Base-by-base conservation (phyloP, 92 coral and sea anemone genomes). In the Desmophyllum pertusum region DNA sequence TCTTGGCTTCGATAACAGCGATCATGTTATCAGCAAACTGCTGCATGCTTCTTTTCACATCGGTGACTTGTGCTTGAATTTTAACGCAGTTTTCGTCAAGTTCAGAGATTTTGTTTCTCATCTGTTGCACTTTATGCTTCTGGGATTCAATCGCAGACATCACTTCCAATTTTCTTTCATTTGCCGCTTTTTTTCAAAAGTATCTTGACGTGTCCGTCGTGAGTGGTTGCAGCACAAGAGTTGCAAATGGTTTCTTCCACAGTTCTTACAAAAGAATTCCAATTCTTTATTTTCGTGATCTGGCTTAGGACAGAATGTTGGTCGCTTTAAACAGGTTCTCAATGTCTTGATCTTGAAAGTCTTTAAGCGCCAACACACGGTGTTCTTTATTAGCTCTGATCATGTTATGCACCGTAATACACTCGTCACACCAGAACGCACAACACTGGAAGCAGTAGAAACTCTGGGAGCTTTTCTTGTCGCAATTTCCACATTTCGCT, bases 331-430 rank as follows among this genome's bases (percentile, higher is more conserved):
- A 17, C 10, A 67, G 43, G 3, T 67, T 43, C n/a, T 38, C 42
- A 6, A 67, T 67, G 73, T 67, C 73, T 67, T 67, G 73, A 67
- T 67, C 73, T 17, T 67, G 25, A 38, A 67, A 67, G 73, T 67
- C 73, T 37, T 67, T 33, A 8, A 67, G 42, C 25, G 73, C 73
- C 45, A 67, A 37, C 42, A 67, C 73, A 7, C 73, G 43, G 73
- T 67, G 73, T 4, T 37, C 73, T 67, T 17, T 67, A 17, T 67
- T 36, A 37, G 42, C 45, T 37, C 45, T 25, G 45, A 67, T 37
- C 18, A 67, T 67, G 67, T 62, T 62, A 15, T 62, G 67, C 37
- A 5, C 67, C 4, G 67, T 25, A 14, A 62, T 11, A 29, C 73
- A 67, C 3, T 17, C 43, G 27, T 67, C 73, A 67, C 73, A 67